Percentiles rank a stretch among this genome's conserved stretches.
Evolutionary conservation across 2,797 vertebrate genomes (phyloP).

Genomic region (Sparidentex hasta): DNA sequence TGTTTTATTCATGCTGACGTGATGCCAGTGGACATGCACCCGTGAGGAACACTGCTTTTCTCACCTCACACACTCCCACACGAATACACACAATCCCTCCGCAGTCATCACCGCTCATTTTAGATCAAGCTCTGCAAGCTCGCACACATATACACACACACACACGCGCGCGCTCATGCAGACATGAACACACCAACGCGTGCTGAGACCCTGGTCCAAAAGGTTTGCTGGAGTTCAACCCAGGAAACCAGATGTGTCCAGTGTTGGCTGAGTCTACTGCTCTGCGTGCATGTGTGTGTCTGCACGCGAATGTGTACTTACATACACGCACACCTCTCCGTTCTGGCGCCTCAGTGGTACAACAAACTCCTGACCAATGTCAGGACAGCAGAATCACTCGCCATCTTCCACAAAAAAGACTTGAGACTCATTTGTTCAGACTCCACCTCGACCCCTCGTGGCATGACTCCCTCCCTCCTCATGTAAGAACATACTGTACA

Average conservation of each 20-base stretch:
- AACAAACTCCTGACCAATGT: too few species aligned
- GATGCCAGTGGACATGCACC: constrained; percentile 82
- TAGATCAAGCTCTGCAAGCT: constrained; percentile 41
- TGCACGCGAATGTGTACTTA: not conserved
- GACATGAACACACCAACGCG: constrained; percentile 11
- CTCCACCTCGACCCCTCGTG: too few species aligned
- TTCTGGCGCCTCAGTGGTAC: too few species aligned
- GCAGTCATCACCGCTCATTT: constrained; percentile 67
- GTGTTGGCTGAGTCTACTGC: constrained; percentile 3
- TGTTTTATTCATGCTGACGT: constrained; percentile 84
- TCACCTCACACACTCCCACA: constrained; percentile 72
- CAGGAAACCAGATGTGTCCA: constrained; percentile 55
- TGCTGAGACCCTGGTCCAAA: constrained; percentile 23
- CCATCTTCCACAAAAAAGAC: too few species aligned
- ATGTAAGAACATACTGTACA: not conserved
- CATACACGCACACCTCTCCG: too few species aligned
- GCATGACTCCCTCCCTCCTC: too few species aligned
- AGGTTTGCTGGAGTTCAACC: constrained; percentile 51
- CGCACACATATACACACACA: not conserved
- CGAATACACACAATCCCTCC: constrained; percentile 55
- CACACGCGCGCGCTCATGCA: constrained; percentile 7
- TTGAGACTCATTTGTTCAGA: not conserved
- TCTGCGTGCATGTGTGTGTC: not conserved
- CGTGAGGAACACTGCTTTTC: constrained; percentile 79
- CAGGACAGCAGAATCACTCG: too few species aligned